phyloP scores from a whole-genome alignment of 2,113 vertebrate species.

The Pica pica region DNA sequence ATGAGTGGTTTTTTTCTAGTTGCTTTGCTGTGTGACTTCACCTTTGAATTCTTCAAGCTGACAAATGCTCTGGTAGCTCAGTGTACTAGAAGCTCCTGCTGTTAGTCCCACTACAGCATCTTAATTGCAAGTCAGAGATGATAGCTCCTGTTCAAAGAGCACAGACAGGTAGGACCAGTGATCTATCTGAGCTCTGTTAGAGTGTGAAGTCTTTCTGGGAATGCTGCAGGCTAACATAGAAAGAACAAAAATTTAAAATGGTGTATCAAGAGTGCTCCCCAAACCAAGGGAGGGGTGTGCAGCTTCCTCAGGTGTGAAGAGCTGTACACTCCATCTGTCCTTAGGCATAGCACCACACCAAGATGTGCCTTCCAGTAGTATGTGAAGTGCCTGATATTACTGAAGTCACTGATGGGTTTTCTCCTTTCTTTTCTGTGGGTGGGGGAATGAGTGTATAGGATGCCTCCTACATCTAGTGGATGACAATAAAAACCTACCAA shows the following conservation, averaged over 20 bases:
- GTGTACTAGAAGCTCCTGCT: background rate
- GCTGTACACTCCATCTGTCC: background rate
- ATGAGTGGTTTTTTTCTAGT: background rate
- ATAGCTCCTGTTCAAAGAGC: background rate
- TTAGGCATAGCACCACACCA: background rate
- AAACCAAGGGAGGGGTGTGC: fast-evolving
- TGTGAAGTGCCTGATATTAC: background rate
- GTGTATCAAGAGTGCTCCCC: background rate
- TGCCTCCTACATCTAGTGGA: background rate
- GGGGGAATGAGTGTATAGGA: fast-evolving
- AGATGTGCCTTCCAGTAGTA: background rate
- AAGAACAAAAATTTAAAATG: background rate
- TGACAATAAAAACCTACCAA: background rate
- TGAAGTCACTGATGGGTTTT: background rate
- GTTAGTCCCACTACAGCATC: background rate
- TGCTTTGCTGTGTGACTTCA: background rate
- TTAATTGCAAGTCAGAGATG: background rate
- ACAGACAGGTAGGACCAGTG: background rate
- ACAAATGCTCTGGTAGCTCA: background rate
- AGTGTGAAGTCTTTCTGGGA: background rate
- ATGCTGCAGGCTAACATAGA: background rate
- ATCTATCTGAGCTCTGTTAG: background rate
- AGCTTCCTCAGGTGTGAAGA: fast-evolving
- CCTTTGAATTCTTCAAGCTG: background rate
- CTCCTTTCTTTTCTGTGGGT: background rate